Conservation (phyloP, 2,113 vertebrate genomes). For the Nicator chloris region DNA sequence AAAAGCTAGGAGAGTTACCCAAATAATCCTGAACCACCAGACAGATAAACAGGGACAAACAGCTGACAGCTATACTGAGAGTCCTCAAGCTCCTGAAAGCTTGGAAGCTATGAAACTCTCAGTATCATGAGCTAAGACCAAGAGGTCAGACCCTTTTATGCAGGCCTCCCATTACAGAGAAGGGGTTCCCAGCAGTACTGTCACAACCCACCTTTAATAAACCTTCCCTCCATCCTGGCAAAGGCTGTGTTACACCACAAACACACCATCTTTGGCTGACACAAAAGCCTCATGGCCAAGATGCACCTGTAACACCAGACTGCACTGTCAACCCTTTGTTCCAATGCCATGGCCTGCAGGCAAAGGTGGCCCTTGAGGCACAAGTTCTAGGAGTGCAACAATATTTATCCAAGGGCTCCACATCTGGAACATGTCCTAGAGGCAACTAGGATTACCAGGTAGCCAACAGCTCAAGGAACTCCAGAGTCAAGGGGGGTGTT, state of each 20-base stretch:
- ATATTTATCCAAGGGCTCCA: not conserved
- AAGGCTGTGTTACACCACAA: not conserved
- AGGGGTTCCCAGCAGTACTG: not conserved
- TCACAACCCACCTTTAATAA: not conserved
- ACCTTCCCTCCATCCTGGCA: not conserved
- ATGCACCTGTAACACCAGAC: not conserved
- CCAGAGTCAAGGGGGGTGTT: not conserved
- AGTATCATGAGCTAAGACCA: not conserved
- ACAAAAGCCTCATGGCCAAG: not conserved
- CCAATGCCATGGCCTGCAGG: not conserved
- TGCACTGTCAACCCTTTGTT: not conserved
- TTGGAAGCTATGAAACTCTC: not conserved
- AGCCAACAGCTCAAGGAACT: not conserved
- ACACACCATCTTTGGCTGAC: not conserved
- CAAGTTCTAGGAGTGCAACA: not conserved
- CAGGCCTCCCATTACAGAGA: not conserved
- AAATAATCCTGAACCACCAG: not conserved
- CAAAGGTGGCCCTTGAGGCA: not conserved
- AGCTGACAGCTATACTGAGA: not conserved
- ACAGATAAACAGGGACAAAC: not conserved
- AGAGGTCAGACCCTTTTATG: not conserved
- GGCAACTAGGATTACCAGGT: not conserved
- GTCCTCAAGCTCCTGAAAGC: not conserved
- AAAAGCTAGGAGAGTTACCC: not conserved
- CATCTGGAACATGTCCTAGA: not conserved